Conservation (phyloP, 2,113 vertebrate genomes). For the Hypomesus transpacificus region DNA sequence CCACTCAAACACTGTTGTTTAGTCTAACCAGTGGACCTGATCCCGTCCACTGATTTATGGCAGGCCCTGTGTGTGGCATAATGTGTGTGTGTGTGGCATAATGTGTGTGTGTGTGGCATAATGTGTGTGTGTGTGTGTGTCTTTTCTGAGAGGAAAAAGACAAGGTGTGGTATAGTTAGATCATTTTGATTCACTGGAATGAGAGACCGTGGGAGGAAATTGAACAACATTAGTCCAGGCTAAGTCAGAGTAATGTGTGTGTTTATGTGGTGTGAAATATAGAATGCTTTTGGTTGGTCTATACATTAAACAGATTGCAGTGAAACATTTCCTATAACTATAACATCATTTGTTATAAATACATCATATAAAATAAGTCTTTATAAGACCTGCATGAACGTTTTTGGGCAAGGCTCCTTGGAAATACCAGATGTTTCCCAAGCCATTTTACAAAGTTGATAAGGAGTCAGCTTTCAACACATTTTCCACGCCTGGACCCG, state of each 20-base stretch:
- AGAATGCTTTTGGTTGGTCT: no score
- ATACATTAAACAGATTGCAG: no score
- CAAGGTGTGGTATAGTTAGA: background rate
- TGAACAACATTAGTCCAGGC: no score
- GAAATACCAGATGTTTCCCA: conserved; percentile 56
- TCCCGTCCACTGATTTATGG: conserved; percentile 87
- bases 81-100: conserved; percentile 52
- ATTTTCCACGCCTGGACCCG: conserved; percentile 43
- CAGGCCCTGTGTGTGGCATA: conserved; percentile 76
- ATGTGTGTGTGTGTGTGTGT: conserved; percentile 1
- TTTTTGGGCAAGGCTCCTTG: conserved; percentile 19
- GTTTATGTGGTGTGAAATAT: no score
- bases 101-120: conserved; percentile 1
- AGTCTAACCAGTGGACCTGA: conserved; percentile 97
- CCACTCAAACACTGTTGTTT: conserved; percentile 97
- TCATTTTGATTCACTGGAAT: no score
- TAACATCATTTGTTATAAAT: no score
- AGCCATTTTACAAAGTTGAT: conserved; percentile 48
- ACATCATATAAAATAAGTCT: no score
- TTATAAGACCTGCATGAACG: no score
- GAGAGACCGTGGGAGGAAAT: no score
- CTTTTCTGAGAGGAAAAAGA: background rate
- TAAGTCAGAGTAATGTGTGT: no score
- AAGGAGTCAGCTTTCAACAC: conserved; percentile 56
- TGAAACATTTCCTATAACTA: no score